Base-by-base conservation (phyloP, 2,113 vertebrate genomes). In the Pseudorectes ferrugineus region DNA sequence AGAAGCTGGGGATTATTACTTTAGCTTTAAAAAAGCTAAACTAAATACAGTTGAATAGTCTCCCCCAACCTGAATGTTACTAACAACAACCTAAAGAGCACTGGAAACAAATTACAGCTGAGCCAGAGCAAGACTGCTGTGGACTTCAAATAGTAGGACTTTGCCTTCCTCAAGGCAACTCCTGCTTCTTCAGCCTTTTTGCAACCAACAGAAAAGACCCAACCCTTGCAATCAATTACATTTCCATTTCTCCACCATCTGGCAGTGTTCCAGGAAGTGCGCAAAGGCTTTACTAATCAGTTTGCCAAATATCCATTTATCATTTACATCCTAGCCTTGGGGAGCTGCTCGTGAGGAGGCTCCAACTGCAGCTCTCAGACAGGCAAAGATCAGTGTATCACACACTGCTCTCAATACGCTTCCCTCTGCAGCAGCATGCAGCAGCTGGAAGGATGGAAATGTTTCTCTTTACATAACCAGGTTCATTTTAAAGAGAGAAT, bases 71-170 rank as follows among this genome's bases (percentile, higher is more conserved):
- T 80, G 88, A 97, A 91, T 61, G 94, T 85, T 65, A 94, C 89
- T 91, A 92, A 85, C 71, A 82, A 76, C 92, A 94, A 85, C 83
- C 75, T 88, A 92, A 63, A 82, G 92, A 94, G 93, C 78, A 85
- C 91, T 94, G 55, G 95, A 81, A 88, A 96, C 91, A 92, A 79
- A 89, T 89, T 52, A 92, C 87, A 88, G 91, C 78, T 73, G 87
- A 97, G 95, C 35, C 79, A 78, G 87, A 90, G 94, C 92, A 92
- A 96, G 77, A 88, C 51, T 97, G 97, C 95, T 79, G 94, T 98
- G 98, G 98, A 98, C 97, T 98, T 92, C 70, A 96, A 77, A 97
- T 51, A 59, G 80, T 75, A 96, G 95, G 94, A 96, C 87, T 97
- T 80, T 28, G 58, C 96, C 89, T 96, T 95, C 97, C 95, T 97